These are phyloP conservation scores for Eupithecia centaureata DNA, from an alignment of 2,888 invertebrate species.

Conservation along the genomic window DNA sequence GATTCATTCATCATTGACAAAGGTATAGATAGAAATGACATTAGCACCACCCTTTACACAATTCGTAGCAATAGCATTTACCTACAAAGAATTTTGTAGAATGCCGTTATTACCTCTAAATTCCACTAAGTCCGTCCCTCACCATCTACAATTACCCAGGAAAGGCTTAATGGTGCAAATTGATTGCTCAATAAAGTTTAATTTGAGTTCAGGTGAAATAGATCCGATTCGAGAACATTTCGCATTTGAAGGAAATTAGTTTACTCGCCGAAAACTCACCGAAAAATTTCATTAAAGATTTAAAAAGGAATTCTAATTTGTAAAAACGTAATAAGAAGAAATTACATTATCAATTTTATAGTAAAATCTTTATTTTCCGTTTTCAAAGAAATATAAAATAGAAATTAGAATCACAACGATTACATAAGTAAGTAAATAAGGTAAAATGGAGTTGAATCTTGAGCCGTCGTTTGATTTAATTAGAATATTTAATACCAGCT, in stretches of 20 bases:
- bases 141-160: slow-evolving; percentile 37
- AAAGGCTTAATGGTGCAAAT: slow-evolving; percentile 43
- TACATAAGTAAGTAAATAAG: neutral
- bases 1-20: no score
- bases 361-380: no score
- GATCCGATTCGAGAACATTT: slow-evolving; percentile 6
- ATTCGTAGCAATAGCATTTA: neutral
- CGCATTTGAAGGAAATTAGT: neutral
- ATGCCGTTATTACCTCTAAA: neutral
- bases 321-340: neutral
- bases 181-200: slow-evolving; percentile 45
- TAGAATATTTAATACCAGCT: neutral
- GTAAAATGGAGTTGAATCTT: neutral
- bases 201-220: slow-evolving; percentile 39
- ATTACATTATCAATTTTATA: no score
- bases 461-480: neutral
- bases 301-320: neutral
- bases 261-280: slow-evolving; percentile 1
- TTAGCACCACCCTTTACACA: no score
- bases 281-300: slow-evolving; percentile 7
- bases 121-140: slow-evolving; percentile 28
- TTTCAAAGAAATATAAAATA: no score
- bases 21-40: no score
- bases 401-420: neutral
- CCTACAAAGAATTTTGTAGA: neutral